These are phyloP conservation scores for Drosophila albomicans DNA, from an alignment of 1,140 invertebrate genomes.

Conservation along the genomic window DNA sequence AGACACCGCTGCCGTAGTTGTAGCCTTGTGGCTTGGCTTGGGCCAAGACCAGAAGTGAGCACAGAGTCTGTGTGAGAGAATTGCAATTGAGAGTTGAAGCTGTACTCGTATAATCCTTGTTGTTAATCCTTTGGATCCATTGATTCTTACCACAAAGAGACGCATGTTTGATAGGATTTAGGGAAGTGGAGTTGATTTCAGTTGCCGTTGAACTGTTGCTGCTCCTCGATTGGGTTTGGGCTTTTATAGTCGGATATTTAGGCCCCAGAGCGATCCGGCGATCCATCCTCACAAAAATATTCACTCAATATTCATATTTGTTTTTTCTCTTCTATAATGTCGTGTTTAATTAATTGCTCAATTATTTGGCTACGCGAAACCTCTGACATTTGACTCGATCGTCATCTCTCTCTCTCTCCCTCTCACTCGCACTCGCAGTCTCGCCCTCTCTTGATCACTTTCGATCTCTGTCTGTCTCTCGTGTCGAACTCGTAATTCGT, in stretches of 20 bases:
- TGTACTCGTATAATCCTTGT: not conserved
- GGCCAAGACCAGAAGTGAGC: slow-evolving; percentile 57
- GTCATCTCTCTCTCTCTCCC: not conserved
- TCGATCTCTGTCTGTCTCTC: slow-evolving; percentile 8
- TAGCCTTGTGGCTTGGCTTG: slow-evolving; percentile 78
- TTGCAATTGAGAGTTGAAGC: not conserved
- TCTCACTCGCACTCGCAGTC: slow-evolving; percentile 20
- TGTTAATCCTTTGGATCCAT: slow-evolving; percentile 21
- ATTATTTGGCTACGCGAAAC: slow-evolving; percentile 73
- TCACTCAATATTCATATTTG: slow-evolving; percentile 55
- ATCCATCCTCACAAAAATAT: slow-evolving; percentile 40
- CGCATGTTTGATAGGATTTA: slow-evolving; percentile 53
- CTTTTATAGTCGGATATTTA: slow-evolving; percentile 71
- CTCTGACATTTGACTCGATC: slow-evolving; percentile 78
- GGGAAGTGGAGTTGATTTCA: slow-evolving; percentile 53
- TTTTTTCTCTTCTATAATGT: slow-evolving; percentile 54
- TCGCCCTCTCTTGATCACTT: not conserved
- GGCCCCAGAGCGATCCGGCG: slow-evolving; percentile 35
- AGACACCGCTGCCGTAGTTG: slow-evolving; percentile 75
- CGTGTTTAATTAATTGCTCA: slow-evolving; percentile 79
- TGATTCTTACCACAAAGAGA: slow-evolving; percentile 72
- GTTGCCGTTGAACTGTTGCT: slow-evolving; percentile 75
- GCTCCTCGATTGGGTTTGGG: slow-evolving; percentile 45
- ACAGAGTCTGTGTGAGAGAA: slow-evolving; percentile 56
- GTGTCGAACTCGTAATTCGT: not conserved